A percentile compares a stretch with the other conserved stretches of the same genome.
Conservation (phyloP, 2,888 invertebrate genomes). For the Heteropelma amictum region DNA sequence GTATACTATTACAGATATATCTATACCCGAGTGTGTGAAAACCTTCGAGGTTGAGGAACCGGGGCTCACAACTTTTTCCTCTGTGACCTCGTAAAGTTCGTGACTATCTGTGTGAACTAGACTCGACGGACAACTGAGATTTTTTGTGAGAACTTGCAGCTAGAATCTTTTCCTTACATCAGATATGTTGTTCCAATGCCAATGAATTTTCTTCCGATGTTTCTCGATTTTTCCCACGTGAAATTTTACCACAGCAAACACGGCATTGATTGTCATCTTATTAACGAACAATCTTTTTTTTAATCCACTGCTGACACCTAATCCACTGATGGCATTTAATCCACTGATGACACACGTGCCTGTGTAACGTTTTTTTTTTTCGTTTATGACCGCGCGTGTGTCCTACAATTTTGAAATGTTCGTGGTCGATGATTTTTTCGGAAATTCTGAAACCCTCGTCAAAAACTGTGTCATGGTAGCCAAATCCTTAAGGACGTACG, state of each 20-base stretch:
- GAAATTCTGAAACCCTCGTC: constrained; percentile 37
- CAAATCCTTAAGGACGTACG: constrained; percentile 6
- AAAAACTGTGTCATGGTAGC: constrained; percentile 5
- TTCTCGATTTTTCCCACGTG: no score
- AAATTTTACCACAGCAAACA: no score
- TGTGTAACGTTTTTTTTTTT: neutral
- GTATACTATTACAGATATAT: no score
- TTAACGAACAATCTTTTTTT: no score
- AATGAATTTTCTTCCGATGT: no score
- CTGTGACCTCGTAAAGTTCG: constrained; percentile 45
- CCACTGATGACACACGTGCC: no score
- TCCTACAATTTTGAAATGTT: constrained; percentile 3
- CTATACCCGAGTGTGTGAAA: neutral
- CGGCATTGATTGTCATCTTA: no score
- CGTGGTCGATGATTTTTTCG: constrained; percentile 27
- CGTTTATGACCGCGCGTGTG: neutral
- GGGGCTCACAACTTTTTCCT: constrained; percentile 13
- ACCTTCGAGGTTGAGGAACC: constrained; percentile 11
- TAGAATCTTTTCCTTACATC: constrained; percentile 8
- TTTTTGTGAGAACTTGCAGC: constrained; percentile 30
- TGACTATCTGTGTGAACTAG: constrained; percentile 60
- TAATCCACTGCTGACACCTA: no score
- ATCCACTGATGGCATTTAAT: no score
- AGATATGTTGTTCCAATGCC: neutral
- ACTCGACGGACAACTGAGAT: neutral